Evolutionary conservation across 2,888 invertebrate species (phyloP).

Genomic region (Dicyrtomina minuta): DNA sequence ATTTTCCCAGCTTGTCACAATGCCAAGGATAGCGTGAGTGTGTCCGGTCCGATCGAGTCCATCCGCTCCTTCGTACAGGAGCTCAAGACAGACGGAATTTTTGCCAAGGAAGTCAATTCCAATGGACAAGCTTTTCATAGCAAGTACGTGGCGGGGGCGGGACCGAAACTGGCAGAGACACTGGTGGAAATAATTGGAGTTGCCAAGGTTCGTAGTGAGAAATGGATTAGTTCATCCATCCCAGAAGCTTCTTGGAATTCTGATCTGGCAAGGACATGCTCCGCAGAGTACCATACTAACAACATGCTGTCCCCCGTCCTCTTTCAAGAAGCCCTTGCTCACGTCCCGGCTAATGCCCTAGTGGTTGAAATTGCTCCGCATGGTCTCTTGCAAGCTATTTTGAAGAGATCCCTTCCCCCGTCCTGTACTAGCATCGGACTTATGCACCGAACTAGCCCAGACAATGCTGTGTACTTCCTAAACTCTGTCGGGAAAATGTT

Average conservation of each 20-base stretch:
- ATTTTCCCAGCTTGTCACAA: constrained; percentile 92
- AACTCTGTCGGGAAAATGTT: constrained; percentile 72
- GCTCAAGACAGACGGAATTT: constrained; percentile 72
- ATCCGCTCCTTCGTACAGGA: constrained; percentile 68
- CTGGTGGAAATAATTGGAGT: constrained; percentile 68
- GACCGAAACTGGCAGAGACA: constrained; percentile 72
- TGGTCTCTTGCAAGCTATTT: constrained; percentile 59
- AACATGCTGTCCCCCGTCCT: constrained; percentile 61
- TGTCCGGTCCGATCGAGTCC: constrained; percentile 79
- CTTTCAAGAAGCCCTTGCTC: constrained; percentile 61
- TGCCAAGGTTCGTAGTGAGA: constrained; percentile 57
- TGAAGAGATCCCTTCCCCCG: constrained; percentile 60
- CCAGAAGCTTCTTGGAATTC: constrained; percentile 59
- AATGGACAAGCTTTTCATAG: constrained; percentile 90
- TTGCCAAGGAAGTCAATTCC: constrained; percentile 80
- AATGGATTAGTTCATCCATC: constrained; percentile 63
- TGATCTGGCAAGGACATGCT: constrained; percentile 60
- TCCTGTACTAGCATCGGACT: constrained; percentile 59
- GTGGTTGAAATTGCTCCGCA: constrained; percentile 59
- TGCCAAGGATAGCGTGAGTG: constrained; percentile 85
- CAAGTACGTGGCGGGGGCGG: constrained; percentile 80
- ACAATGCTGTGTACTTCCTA: constrained; percentile 64
- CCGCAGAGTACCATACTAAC: constrained; percentile 62
- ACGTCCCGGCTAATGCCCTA: constrained; percentile 61
- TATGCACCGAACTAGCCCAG: constrained; percentile 59